Evolutionary conservation across 2,113 vertebrate species (phyloP), one percentile per base, ranked within the genome.

Genomic region (Myotis yumanensis): DNA sequence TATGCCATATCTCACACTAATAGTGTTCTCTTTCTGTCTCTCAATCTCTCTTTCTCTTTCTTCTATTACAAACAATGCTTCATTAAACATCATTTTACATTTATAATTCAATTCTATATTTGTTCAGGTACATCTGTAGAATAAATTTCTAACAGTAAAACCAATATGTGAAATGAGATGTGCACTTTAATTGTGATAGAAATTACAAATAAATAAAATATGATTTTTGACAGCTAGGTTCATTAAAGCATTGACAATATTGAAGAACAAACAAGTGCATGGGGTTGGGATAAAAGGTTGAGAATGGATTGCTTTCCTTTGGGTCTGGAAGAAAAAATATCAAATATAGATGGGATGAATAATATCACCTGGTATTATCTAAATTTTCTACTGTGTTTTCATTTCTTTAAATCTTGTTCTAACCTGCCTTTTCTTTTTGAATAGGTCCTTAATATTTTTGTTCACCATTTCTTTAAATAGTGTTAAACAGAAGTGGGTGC

Each of bases 351-450:
- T 66, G 10, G 48, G 14, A 11, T 73, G 84, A 79, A 48, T 77
- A 35, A 22, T 35, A 84, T 22, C 5, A 68, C 28, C 20, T 2
- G 46, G 0, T 11, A 25, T 11, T 51, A 51, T 68, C 52, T 66
- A 57, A 75, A 4, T 64, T 72, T 73, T 57, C 46, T 79, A n/a
- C 25, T 40, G 2, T 80, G 51, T 79, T 80, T 73, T 51, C 9
- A 52, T 52, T 90, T 87, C 30, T 62, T 77, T 82, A 46, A 76
- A 46, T 64, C n/a, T 92, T 89, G 11, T 84, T 81, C 43, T 87
- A 23, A 80, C 16, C 22, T 52, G 11, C 40, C 52, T 35, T 7
- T 85, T 89, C 15, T 52, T 92, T 88, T 64, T 54, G 8, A 92
- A 66, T 72, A 69, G 25, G 48, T 35, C n/a, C 11, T 66, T 40